Base-by-base conservation (phyloP, 1,140 invertebrate genomes). In the Pseudomyrmex cubaensis region DNA sequence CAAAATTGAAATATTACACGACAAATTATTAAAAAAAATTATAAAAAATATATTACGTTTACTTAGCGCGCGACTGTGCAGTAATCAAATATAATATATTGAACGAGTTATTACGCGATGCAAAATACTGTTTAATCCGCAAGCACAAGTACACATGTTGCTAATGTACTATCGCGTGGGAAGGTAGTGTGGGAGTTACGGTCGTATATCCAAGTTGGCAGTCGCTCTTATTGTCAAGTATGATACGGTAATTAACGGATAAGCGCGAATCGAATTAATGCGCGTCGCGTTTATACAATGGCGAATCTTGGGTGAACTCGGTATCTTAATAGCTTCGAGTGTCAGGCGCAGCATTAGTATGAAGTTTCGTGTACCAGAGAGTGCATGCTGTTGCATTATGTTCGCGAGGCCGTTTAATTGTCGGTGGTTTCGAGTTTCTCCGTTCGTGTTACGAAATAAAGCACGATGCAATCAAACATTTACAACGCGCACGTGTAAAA, bases 281-380 rank as follows among this genome's bases (percentile, higher is more conserved):
- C 66, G 54, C 67, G 25, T 57, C 56, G 66, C 80, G 69, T 62
- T 80, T 84, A 64, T 66, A 75, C 85, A 75, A 87, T 80, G 64
- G 76, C 82, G 54, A 87, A 87, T 84, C 85, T 84, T 87, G 82
- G 85, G 75, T 75, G 69, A 87, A 84, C 85, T 87, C 85, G 85
- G 74, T 87, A 87, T 87, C 86, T 87, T 87, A 87, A 87, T 87
- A 77, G 86, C 74, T 87, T 84, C 67, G 83, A 84, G 82, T 87
- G 86, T 87, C 85, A 56, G 82, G 25, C 64, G 46, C 57, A 69
- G 72, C 62, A 46, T 59, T 50, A 62, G 80, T 77, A 83, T 13
- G 86, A 87, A 76, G 75, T 87, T 84, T 87, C 73, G 50, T 10
- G 44, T 70, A 44, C 48, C 22, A 62, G 67, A 77, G 61, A 77